A percentile compares a stretch with the other conserved stretches of the same genome.
phyloP scores from a whole-genome alignment of 1,140 invertebrate species.

The Coptotermes formosanus region DNA sequence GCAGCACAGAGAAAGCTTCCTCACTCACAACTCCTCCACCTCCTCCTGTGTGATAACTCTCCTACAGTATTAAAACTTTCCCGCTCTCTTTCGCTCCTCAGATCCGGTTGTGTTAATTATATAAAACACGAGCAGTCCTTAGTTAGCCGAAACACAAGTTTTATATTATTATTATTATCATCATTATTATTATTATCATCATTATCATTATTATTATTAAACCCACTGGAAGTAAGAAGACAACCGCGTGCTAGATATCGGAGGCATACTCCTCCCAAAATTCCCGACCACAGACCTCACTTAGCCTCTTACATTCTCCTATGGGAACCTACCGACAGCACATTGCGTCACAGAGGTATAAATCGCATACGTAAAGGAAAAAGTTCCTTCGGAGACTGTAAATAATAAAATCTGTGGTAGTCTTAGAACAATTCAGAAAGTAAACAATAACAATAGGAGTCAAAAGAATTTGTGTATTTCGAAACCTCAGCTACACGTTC shows the following conservation, averaged over 20 bases:
- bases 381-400: too few relatives aligned
- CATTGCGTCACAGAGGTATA: too few relatives aligned
- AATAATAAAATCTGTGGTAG: too few relatives aligned
- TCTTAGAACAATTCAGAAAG: too few relatives aligned
- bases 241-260: neutral
- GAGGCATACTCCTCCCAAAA: neutral
- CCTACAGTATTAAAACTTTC: neutral
- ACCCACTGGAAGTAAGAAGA: neutral
- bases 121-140: neutral
- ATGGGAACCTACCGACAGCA: too few relatives aligned
- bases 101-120: conserved; percentile 19
- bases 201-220: neutral
- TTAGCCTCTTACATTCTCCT: neutral
- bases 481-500: too few relatives aligned
- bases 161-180: conserved; percentile 1
- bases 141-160: neutral
- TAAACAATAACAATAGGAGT: too few relatives aligned
- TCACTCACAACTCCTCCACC: neutral
- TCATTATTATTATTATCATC: neutral
- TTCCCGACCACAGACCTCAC: neutral
- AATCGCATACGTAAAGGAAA: too few relatives aligned
- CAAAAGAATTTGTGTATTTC: too few relatives aligned
- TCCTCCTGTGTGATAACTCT: too few relatives aligned
- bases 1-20: conserved; percentile 8
- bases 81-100: neutral